A percentile compares a stretch with the other conserved stretches of the same genome.
These are phyloP conservation scores for Xestia sexstrigata DNA, from an alignment of 2,888 invertebrate species.

Conservation along the genomic window DNA sequence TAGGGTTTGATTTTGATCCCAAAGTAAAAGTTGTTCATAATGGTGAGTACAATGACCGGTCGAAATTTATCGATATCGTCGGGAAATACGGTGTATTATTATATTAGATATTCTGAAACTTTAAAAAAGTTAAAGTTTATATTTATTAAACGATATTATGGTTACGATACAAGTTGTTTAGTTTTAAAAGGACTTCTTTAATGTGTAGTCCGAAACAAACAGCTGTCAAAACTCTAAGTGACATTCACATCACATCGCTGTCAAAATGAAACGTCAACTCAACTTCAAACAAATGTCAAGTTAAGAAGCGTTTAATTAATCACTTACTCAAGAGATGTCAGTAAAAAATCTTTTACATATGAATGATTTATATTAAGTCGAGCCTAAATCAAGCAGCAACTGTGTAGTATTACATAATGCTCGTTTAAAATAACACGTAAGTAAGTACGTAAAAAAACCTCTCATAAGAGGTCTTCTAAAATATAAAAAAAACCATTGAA, in stretches of 20 bases:
- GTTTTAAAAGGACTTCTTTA: not conserved
- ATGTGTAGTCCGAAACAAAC: not conserved
- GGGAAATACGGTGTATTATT: no score
- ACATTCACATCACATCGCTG: not conserved
- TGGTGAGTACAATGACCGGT: no score
- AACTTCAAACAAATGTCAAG: not conserved
- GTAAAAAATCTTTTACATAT: not conserved
- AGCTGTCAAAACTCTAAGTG: not conserved
- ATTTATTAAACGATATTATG: not conserved
- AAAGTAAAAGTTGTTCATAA: no score
- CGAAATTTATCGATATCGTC: no score
- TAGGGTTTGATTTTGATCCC: no score
- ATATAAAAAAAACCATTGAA: constrained; percentile 12
- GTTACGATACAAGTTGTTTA: not conserved
- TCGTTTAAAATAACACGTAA: constrained; percentile 2
- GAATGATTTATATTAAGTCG: constrained; percentile 8
- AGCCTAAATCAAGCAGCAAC: not conserved
- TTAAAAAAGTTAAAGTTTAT: no score
- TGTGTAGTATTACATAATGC: constrained; percentile 14
- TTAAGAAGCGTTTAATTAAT: not conserved
- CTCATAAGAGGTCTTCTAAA: constrained; percentile 5
- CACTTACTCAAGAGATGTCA: not conserved
- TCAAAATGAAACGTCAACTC: constrained; percentile 22
- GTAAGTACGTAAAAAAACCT: not conserved
- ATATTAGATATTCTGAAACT: not conserved